These are phyloP conservation scores for Paradisaea rubra DNA, from an alignment of 2,113 vertebrate species.

Conservation along the genomic window DNA sequence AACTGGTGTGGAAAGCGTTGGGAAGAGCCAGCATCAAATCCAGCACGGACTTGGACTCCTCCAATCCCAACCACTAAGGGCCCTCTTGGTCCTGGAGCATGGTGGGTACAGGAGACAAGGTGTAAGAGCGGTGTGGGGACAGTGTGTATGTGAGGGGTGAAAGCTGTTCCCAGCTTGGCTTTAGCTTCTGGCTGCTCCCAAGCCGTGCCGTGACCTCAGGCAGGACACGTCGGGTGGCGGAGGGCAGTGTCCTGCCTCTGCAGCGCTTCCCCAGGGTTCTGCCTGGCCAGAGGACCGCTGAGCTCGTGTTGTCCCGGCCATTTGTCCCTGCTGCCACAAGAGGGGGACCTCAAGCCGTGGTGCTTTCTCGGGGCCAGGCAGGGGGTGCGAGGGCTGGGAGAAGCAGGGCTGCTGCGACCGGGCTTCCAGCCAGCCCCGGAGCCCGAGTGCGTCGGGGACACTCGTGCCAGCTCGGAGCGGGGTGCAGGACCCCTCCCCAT, in stretches of 20 bases:
- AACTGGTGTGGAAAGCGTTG: not conserved
- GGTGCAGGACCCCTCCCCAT: not conserved
- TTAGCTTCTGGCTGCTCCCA: not conserved
- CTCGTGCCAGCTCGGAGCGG: not conserved
- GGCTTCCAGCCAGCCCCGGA: not conserved
- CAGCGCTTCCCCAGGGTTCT: not conserved
- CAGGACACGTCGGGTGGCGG: rapidly evolving
- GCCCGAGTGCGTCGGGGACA: not conserved
- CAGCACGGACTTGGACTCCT: not conserved
- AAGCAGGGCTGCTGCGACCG: too few relatives aligned
- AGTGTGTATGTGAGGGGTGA: rapidly evolving
- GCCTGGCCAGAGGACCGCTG: rapidly evolving
- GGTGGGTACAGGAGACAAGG: not conserved
- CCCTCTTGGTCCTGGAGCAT: rapidly evolving
- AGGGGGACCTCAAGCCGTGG: constrained; percentile 8
- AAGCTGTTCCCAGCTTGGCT: not conserved
- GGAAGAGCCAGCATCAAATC: not conserved
- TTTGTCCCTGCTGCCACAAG: constrained; percentile 29
- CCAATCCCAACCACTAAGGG: not conserved
- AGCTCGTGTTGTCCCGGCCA: not conserved
- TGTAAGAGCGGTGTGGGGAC: not conserved
- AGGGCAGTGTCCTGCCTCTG: not conserved
- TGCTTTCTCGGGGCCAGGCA: not conserved
- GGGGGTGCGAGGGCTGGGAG: not conserved
- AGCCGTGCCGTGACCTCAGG: not conserved